These are phyloP conservation scores for Forbesichthys papilliferus DNA, from an alignment of 2,113 vertebrate species.

Conservation along the genomic window DNA sequence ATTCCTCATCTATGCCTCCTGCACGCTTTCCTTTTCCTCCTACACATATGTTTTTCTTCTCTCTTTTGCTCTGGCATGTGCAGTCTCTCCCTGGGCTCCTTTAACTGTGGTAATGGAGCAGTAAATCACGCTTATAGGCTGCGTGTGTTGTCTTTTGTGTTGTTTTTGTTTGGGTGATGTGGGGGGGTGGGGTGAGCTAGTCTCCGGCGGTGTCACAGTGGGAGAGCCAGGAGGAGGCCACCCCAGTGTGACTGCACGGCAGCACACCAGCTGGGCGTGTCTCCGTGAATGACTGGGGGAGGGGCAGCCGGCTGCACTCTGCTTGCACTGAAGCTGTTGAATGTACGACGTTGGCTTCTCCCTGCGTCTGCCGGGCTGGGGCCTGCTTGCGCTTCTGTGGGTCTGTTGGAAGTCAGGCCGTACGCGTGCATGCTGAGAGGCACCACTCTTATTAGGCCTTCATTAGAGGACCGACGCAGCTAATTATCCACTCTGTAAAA, in stretches of 20 bases:
- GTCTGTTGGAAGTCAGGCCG: slow-evolving; percentile 42
- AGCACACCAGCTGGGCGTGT: slow-evolving; percentile 28
- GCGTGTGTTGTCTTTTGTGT: slow-evolving; percentile 6
- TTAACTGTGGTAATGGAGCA: slow-evolving; percentile 45
- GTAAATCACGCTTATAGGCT: slow-evolving; percentile 40
- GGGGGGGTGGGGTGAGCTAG: not conserved
- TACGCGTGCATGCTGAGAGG: slow-evolving; percentile 8
- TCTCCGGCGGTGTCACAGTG: slow-evolving; percentile 5
- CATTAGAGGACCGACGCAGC: not conserved
- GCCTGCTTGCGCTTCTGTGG: slow-evolving; percentile 32
- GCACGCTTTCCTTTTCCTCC: not conserved
- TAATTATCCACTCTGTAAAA: not conserved
- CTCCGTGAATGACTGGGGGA: slow-evolving; percentile 33
- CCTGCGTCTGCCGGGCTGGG: not conserved
- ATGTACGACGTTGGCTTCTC: too few species aligned
- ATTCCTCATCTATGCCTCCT: not conserved
- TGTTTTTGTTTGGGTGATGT: too few species aligned
- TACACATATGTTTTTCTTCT: not conserved
- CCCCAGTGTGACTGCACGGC: slow-evolving; percentile 24
- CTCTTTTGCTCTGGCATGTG: not conserved
- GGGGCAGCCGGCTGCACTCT: slow-evolving; percentile 46
- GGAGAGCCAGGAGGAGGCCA: slow-evolving; percentile 26
- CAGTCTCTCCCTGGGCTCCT: slow-evolving; percentile 5
- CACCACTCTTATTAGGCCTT: not conserved
- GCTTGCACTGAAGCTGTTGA: slow-evolving; percentile 35